Conservation (phyloP, 2,888 invertebrate genomes). For the Tanypteryx hageni region DNA sequence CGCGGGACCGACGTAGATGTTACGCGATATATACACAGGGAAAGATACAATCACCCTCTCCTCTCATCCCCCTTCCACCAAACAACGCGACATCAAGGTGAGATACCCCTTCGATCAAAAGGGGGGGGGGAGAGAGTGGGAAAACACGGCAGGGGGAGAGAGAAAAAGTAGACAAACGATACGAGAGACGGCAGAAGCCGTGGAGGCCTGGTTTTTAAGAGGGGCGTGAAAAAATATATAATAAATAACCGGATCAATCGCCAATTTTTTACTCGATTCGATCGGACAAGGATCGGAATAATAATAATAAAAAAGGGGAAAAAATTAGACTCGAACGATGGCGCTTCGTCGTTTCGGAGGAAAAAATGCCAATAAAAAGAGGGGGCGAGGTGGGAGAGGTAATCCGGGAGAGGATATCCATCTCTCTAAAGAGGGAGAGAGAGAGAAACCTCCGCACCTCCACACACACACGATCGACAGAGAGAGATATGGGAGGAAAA, state of each 20-base stretch:
- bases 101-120: not conserved
- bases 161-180: conserved; percentile 19
- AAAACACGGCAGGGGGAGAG: conserved; percentile 1
- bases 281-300: conserved; percentile 14
- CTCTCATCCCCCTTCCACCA: not conserved
- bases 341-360: not conserved
- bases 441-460: conserved; percentile 37
- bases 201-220: not conserved
- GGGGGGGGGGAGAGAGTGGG: not conserved
- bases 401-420: conserved; percentile 44
- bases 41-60: not conserved
- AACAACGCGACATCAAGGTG: conserved; percentile 27
- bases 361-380: not conserved
- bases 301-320: not conserved
- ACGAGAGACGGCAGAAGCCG: not conserved
- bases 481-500: not conserved
- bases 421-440: conserved; percentile 44
- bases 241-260: conserved; percentile 28
- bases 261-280: not conserved
- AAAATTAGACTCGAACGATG: not conserved
- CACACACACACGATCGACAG: conserved; percentile 23
- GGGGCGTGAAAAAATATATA: not conserved
- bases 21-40: conserved; percentile 24
- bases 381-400: not conserved
- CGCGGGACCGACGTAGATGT: conserved; percentile 14